Evolutionary conservation across 2,113 vertebrate genomes (phyloP).

Genomic region (Todiramphus saurophagus): DNA sequence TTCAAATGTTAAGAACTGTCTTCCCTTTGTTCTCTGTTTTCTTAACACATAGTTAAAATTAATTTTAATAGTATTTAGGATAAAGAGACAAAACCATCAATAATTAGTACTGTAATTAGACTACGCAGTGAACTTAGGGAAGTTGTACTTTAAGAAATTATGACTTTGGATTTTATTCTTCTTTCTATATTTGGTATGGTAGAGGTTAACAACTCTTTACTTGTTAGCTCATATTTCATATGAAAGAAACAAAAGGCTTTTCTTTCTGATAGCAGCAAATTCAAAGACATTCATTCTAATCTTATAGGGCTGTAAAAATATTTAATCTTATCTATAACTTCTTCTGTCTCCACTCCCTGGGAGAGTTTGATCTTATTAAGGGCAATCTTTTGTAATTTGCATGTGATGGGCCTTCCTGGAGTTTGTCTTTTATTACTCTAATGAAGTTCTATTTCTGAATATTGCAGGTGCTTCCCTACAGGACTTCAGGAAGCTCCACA

Average conservation of each 20-base stretch:
- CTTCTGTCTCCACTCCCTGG: conserved; percentile 13
- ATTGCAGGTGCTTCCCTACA: neutral
- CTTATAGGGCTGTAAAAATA: conserved; percentile 24
- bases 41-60: neutral
- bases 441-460: conserved; percentile 25
- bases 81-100: neutral
- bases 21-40: neutral
- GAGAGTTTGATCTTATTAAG: conserved; percentile 32
- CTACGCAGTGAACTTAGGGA: neutral
- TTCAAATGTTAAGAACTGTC: neutral
- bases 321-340: conserved; percentile 45
- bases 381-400: conserved; percentile 38
- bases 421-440: conserved; percentile 17
- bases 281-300: conserved; percentile 30
- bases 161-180: neutral
- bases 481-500: neutral
- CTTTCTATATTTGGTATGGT: neutral
- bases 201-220: neutral
- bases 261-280: neutral
- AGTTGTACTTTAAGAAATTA: neutral
- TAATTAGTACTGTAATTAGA: neutral
- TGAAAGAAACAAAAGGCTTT: neutral
- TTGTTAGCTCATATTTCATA: neutral
- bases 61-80: neutral
- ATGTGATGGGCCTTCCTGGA: conserved; percentile 28